Conservation (phyloP, 2,113 vertebrate species). For the Ceyx cyanopectus region DNA sequence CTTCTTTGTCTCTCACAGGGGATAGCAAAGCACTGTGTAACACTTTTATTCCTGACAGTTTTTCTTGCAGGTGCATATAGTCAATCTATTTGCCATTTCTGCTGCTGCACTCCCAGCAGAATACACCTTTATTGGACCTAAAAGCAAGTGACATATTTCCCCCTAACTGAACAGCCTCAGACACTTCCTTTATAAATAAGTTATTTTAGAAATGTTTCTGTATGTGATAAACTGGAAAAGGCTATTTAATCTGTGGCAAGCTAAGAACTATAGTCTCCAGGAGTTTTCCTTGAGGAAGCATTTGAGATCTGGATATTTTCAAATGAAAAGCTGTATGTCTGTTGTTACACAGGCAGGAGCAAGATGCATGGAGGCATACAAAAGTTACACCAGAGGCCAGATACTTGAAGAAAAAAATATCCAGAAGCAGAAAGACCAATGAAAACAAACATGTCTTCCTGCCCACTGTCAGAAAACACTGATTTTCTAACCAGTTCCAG, state of each 20-base stretch:
- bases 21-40: not conserved
- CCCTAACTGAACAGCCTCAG: not conserved
- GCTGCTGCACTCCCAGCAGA: slow-evolving; percentile 6
- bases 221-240: not conserved
- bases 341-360: not conserved
- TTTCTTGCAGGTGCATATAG: slow-evolving; percentile 33
- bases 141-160: slow-evolving; percentile 37
- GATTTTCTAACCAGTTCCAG: not conserved
- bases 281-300: not conserved
- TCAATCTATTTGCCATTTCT: slow-evolving; percentile 42
- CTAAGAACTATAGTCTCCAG: not conserved
- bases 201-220: slow-evolving; percentile 13
- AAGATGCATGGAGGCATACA: not conserved
- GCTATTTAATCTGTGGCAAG: not conserved
- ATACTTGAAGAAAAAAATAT: not conserved
- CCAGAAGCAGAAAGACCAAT: not conserved
- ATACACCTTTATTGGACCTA: slow-evolving; percentile 21
- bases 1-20: slow-evolving; percentile 8
- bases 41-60: slow-evolving; percentile 40
- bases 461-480: not conserved
- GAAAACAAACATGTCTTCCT: not conserved
- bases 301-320: not conserved
- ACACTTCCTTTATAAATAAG: slow-evolving; percentile 20
- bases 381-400: not conserved
- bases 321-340: not conserved